Evolutionary conservation across 2,888 invertebrate genomes (phyloP).

Genomic region (Luperina nickerlii): DNA sequence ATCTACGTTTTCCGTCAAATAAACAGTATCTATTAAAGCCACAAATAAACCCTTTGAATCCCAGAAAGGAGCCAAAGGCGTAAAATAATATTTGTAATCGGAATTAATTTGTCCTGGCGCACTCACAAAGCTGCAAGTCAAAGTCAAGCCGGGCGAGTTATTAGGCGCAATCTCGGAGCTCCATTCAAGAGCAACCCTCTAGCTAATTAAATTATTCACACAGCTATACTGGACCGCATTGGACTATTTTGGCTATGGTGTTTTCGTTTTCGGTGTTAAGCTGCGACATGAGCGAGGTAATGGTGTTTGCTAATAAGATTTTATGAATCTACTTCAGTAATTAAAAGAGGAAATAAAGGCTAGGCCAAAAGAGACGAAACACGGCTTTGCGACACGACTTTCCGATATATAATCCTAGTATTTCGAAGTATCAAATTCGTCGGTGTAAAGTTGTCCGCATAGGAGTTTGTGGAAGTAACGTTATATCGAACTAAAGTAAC

Average conservation of each 20-base stretch:
- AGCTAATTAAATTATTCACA: slow-evolving; percentile 39
- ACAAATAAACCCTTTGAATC: slow-evolving; percentile 13
- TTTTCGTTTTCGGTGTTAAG: slow-evolving; percentile 15
- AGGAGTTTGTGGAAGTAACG: not conserved
- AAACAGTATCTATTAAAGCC: slow-evolving; percentile 4
- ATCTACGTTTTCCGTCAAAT: not conserved
- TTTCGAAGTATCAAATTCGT: not conserved
- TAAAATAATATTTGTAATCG: slow-evolving; percentile 51
- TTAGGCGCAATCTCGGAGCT: slow-evolving; percentile 31
- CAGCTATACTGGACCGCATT: slow-evolving; percentile 7
- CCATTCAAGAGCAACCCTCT: slow-evolving; percentile 25
- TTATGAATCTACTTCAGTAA: not conserved
- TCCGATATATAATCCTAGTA: not conserved
- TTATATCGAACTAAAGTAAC: not conserved
- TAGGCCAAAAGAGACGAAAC: not conserved
- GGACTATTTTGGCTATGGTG: slow-evolving; percentile 8
- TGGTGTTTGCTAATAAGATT: slow-evolving; percentile 16
- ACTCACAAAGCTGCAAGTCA: slow-evolving; percentile 30
- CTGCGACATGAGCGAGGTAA: not conserved
- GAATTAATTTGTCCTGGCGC: slow-evolving; percentile 49
- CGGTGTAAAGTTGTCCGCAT: not conserved
- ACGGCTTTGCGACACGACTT: not conserved
- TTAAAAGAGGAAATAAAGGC: not conserved
- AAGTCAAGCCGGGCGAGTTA: slow-evolving; percentile 32
- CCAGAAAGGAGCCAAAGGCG: slow-evolving; percentile 16